phyloP scores from a whole-genome alignment of 2,888 invertebrate genomes.

The Platynereis dumerilii region DNA sequence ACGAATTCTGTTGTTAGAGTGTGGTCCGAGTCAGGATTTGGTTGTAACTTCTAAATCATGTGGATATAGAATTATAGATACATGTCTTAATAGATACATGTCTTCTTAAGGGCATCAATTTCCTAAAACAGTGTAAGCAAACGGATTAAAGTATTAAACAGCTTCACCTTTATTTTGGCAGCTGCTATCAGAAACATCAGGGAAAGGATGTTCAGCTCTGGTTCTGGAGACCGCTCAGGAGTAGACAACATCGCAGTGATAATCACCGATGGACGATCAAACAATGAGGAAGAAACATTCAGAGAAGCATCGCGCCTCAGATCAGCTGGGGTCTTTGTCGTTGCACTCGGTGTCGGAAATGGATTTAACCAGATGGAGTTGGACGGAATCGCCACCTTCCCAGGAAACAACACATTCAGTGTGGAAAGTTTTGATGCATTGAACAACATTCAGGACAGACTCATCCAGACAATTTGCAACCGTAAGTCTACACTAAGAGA shows the following conservation, averaged over 20 bases:
- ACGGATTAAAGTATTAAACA: too few species aligned
- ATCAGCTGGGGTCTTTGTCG: conserved; percentile 5
- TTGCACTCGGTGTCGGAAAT: conserved; percentile 12
- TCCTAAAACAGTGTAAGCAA: too few species aligned
- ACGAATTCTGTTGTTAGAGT: too few species aligned
- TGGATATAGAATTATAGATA: too few species aligned
- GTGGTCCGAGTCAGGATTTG: too few species aligned
- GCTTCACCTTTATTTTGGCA: too few species aligned
- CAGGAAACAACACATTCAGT: conserved; percentile 16
- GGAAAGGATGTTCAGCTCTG: conserved; percentile 11
- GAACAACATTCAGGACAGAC: background rate
- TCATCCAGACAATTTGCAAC: conserved; percentile 21
- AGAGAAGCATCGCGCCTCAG: conserved; percentile 12
- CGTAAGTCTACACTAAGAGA: conserved; percentile 5
- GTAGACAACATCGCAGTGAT: conserved; percentile 11
- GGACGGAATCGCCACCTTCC: conserved; percentile 20
- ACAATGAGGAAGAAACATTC: conserved; percentile 14
- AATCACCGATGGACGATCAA: conserved; percentile 22
- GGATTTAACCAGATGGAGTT: conserved; percentile 20
- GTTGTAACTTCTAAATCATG: too few species aligned
- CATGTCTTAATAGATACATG: too few species aligned
- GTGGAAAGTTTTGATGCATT: conserved; percentile 12
- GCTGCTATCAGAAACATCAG: conserved; percentile 3
- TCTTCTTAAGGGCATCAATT: too few species aligned
- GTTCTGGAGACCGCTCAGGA: conserved; percentile 10